Evolutionary conservation across 2,888 invertebrate genomes (phyloP), one percentile per base, ranked within the genome.

Genomic region (Sisyra nigra): DNA sequence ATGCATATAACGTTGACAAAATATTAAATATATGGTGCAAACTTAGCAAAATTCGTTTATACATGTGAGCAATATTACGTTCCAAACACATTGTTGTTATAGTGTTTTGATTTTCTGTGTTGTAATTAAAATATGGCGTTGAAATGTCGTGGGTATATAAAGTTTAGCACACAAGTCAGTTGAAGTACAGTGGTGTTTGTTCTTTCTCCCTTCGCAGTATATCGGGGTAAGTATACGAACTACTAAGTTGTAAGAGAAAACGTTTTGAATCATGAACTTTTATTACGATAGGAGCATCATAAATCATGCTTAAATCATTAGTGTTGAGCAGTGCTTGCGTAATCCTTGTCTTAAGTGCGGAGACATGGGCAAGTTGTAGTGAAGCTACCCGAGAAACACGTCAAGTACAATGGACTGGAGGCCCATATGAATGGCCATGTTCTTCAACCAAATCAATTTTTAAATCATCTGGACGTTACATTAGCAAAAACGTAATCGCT

Each of bases 401-500:
- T 8, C 33, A 40, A 9, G 35, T 36, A 45, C 55, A 55, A 51
- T 68, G 68, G 67, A 65, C 62, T 1, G 65, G 65, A 1, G 66
- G 58, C 2, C 55, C 59, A 39, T 66, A 65, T 48, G 60, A 65
- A 38, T 72, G 68, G 58, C 70, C 70, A 2, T 66, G 67, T 44
- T 55, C 60, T 11, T 61, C 67, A 36, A 71, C 71, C 10, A 69
- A 66, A 53, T 65, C 67, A 13, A 62, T 74, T n/a, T 74, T 71
- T 56, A 65, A 66, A 50, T 63, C 63, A 14, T 68, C 69, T 1
- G 74, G 74, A 2, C 67, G 69, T 42, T 74, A 68, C 53, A 61
- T 69, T 4, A 57, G 67, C 33, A 72, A 69, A 50, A 74, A 74
- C 57, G 60, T 72, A 35, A 74, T 76, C 46, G 71, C 70, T 1